phyloP scores from a whole-genome alignment of 2,888 invertebrate species.

The Drosophila mimica region DNA sequence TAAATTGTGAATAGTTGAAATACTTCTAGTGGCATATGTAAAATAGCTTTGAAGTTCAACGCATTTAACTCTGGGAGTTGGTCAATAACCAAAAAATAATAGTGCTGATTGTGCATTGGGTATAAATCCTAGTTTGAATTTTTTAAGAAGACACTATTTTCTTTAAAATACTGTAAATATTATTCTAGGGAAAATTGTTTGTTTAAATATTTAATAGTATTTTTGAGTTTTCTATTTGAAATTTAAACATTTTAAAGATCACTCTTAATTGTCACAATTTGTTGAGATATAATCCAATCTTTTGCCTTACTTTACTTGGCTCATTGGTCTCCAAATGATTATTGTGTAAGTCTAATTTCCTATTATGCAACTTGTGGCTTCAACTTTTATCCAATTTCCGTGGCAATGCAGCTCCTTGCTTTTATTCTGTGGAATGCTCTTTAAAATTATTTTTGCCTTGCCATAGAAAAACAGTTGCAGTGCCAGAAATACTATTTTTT shows the following conservation, averaged over 20 bases:
- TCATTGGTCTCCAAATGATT: not conserved
- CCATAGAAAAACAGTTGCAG: conserved; percentile 6
- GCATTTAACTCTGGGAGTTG: not conserved
- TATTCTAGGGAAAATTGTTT: not conserved
- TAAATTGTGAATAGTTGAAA: conserved; percentile 45
- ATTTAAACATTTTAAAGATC: not conserved
- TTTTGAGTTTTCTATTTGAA: not conserved
- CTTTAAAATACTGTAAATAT: not conserved
- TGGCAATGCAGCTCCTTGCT: conserved; percentile 8
- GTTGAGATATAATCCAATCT: not conserved
- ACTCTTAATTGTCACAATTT: not conserved
- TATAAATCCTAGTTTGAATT: not conserved
- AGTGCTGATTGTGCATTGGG: not conserved
- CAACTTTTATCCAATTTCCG: conserved; percentile 27
- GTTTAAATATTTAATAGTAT: not conserved
- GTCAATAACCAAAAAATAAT: not conserved
- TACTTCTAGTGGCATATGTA: conserved; percentile 29
- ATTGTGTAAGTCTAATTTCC: conserved; percentile 3
- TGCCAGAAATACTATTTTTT: conserved; percentile 1
- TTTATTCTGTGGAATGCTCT: conserved; percentile 9
- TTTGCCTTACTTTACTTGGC: not conserved
- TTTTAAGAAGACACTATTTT: not conserved
- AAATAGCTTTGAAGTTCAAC: conserved; percentile 30
- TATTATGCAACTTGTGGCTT: conserved; percentile 8
- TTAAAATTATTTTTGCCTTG: conserved; percentile 2